A percentile compares a stretch with the other conserved stretches of the same genome.
Conservation (phyloP, 2,888 invertebrate genomes). For the Notocelia uddmanniana region DNA sequence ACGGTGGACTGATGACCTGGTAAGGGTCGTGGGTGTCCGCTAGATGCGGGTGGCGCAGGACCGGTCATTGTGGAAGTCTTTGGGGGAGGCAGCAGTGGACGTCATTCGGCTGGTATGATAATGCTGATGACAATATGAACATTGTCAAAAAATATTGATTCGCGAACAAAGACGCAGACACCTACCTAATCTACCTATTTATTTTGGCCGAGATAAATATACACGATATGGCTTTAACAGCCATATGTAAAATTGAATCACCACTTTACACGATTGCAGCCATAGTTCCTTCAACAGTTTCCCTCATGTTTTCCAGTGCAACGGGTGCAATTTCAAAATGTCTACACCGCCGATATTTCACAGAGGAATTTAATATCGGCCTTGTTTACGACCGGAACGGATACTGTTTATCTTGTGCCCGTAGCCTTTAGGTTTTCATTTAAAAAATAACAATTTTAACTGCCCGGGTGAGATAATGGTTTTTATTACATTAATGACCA, state of each 20-base stretch:
- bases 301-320: constrained; percentile 27
- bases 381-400: constrained; percentile 49
- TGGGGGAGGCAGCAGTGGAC: too few relatives aligned
- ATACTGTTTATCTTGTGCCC: constrained; percentile 37
- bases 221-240: too few relatives aligned
- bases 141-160: too few relatives aligned
- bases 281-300: constrained; percentile 20
- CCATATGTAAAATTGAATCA: background rate
- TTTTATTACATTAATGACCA: constrained; percentile 22
- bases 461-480: constrained; percentile 11
- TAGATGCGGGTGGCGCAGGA: too few relatives aligned
- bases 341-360: constrained; percentile 54
- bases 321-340: constrained; percentile 54
- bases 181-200: too few relatives aligned
- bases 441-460: constrained; percentile 22
- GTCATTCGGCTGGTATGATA: too few relatives aligned
- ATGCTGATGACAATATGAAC: too few relatives aligned
- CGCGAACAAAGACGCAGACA: too few relatives aligned
- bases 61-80: too few relatives aligned
- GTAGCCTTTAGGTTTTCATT: constrained; percentile 28
- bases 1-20: too few relatives aligned
- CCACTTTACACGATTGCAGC: background rate
- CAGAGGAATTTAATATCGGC: constrained; percentile 60
- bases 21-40: too few relatives aligned
- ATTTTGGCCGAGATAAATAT: too few relatives aligned